Evolutionary conservation across 2,797 vertebrate species (phyloP).

Genomic region (Basileuterus tristriatus): DNA sequence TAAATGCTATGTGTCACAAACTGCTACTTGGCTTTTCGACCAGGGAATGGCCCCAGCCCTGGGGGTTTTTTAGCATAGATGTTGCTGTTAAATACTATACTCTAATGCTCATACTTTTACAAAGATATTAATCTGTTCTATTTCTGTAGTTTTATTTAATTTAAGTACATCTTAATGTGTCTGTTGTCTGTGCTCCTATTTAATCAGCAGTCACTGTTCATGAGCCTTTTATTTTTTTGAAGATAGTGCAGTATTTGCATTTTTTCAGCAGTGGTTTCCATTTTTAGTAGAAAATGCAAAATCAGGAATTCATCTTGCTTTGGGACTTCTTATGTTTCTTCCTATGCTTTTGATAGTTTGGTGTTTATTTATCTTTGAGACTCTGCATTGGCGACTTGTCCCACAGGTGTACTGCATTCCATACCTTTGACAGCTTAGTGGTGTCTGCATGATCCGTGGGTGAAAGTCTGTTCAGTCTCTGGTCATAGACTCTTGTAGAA

Average conservation of each 20-base stretch:
- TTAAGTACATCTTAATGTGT: background rate
- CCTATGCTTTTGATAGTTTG: background rate
- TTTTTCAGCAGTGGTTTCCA: background rate
- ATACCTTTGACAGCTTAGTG: background rate
- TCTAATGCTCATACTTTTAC: background rate
- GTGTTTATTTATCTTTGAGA: background rate
- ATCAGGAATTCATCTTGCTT: background rate
- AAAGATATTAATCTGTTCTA: background rate
- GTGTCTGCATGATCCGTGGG: background rate
- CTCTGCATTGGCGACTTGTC: background rate
- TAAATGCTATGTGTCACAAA: background rate
- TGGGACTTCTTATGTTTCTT: background rate
- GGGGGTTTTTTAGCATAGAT: rapidly evolving
- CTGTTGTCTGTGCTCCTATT: background rate
- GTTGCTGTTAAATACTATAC: background rate
- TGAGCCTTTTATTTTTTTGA: background rate
- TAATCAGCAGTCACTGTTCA: background rate
- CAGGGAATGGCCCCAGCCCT: background rate
- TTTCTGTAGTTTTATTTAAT: background rate
- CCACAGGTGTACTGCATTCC: background rate
- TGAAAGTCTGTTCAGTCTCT: background rate
- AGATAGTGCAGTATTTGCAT: rapidly evolving
- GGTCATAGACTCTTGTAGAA: background rate
- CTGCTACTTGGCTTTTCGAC: background rate
- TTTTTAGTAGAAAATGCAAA: background rate